Evolutionary conservation across 2,797 vertebrate genomes (phyloP).

Genomic region (Chromobotia macracanthus): DNA sequence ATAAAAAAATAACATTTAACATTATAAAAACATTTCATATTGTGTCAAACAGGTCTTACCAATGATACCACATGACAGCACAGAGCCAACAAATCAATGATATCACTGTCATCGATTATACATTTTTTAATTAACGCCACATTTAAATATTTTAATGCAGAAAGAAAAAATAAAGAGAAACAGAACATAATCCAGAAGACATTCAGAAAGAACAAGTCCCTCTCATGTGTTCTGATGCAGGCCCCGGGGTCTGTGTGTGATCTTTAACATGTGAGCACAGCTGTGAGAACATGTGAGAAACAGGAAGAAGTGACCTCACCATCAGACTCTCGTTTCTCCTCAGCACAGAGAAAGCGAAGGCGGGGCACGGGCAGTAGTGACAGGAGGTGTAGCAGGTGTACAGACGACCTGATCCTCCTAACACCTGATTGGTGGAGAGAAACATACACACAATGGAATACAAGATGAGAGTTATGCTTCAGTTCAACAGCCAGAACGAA

Average conservation of each 20-base stretch:
- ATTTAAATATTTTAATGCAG: no score
- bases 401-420: constrained; percentile 84
- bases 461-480: neutral
- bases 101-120: no score
- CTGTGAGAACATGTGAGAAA: constrained; percentile 2
- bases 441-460: neutral
- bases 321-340: constrained; percentile 83
- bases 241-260: neutral
- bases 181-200: neutral
- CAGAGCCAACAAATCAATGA: no score
- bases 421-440: constrained; percentile 76
- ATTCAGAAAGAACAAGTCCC: no score
- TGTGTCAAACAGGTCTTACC: no score
- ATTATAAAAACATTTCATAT: no score
- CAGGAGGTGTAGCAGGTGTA: constrained; percentile 91
- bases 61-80: no score
- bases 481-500: neutral
- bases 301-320: constrained; percentile 77
- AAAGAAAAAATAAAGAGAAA: neutral
- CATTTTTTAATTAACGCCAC: no score
- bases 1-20: neutral
- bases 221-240: neutral
- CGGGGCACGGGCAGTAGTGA: constrained; percentile 91
- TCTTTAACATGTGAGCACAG: constrained; percentile 5
- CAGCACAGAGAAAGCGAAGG: constrained; percentile 87